Evolutionary conservation across 2,797 vertebrate genomes (phyloP).

Genomic region (Steatocranus sp.): DNA sequence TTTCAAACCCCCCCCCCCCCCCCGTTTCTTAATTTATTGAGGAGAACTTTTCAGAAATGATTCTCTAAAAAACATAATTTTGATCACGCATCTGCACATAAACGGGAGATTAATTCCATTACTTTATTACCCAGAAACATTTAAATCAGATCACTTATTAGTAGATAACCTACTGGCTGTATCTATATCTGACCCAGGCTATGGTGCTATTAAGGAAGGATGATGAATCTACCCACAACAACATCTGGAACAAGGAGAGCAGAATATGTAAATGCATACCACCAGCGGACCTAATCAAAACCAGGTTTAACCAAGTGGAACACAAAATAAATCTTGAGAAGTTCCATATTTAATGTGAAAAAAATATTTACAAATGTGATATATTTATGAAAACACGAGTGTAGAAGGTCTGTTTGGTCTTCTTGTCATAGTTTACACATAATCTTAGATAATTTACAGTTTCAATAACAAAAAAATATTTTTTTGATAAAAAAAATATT

Average conservation of each 20-base stretch:
- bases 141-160: neutral
- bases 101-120: neutral
- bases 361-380: neutral
- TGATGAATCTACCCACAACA: neutral
- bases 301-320: neutral
- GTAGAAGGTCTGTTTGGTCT: neutral
- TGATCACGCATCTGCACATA: neutral
- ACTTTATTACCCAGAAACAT: fast-evolving
- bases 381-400: fast-evolving
- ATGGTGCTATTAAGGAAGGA: neutral
- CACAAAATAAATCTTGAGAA: neutral
- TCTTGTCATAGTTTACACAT: neutral
- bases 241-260: neutral
- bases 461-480: neutral
- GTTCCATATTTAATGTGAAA: neutral
- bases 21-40: too few relatives aligned
- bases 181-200: neutral
- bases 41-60: neutral
- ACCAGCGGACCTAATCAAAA: neutral
- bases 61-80: neutral
- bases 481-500: neutral
- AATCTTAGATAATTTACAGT: neutral
- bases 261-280: neutral
- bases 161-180: neutral
- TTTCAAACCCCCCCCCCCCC: too few relatives aligned